Evolutionary conservation across 2,888 invertebrate genomes (phyloP).

Genomic region (Pristionchus entomophagus): DNA sequence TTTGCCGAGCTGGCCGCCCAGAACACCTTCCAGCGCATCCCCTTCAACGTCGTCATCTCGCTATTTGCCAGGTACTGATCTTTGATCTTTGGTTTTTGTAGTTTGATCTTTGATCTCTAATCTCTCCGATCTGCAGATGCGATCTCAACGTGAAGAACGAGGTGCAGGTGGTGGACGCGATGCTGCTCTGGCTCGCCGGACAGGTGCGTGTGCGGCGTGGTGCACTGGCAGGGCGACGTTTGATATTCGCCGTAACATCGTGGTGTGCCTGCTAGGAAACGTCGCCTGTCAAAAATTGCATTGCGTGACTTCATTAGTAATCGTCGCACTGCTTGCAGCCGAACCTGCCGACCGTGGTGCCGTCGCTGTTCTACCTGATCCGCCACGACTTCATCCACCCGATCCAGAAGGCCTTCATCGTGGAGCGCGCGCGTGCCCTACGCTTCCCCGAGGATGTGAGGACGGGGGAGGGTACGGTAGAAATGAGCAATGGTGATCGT

Average conservation of each 20-base stretch:
- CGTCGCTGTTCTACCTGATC: slow-evolving; percentile 42
- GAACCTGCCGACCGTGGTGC: neutral
- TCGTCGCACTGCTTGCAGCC: slow-evolving; percentile 19
- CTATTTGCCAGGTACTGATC: slow-evolving; percentile 32
- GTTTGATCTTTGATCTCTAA: neutral
- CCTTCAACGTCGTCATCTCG: slow-evolving; percentile 33
- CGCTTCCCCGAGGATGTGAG: slow-evolving; percentile 35
- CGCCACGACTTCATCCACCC: slow-evolving; percentile 43
- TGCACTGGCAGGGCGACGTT: too few relatives aligned
- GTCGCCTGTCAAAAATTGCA: neutral
- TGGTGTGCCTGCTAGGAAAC: neutral
- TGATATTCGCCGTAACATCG: too few relatives aligned
- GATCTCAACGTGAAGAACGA: slow-evolving; percentile 42
- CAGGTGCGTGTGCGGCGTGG: slow-evolving; percentile 1
- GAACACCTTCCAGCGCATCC: slow-evolving; percentile 42
- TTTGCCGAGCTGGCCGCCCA: neutral
- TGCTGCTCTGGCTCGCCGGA: slow-evolving; percentile 47
- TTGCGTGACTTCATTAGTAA: neutral
- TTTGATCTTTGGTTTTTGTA: slow-evolving; percentile 37
- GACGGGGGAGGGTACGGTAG: too few relatives aligned
- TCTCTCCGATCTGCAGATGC: slow-evolving; percentile 12
- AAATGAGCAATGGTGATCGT: neutral
- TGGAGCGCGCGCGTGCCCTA: slow-evolving; percentile 31
- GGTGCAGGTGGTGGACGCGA: slow-evolving; percentile 44
- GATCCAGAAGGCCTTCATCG: slow-evolving; percentile 46